Base-by-base conservation (phyloP, 2,113 vertebrate species). In the Marmota monax region DNA sequence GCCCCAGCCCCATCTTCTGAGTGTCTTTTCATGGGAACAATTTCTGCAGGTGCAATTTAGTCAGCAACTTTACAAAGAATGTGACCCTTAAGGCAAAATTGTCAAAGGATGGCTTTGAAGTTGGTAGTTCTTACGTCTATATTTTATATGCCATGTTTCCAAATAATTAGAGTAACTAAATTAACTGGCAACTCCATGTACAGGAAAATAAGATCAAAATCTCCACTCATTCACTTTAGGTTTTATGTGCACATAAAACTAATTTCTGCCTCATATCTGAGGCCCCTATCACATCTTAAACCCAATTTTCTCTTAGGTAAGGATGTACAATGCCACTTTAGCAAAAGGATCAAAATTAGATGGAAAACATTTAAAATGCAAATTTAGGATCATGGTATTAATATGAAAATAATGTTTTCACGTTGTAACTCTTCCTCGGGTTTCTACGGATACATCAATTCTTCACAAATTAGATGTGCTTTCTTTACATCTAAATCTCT, bases 81-180 rank as follows among this genome's bases (percentile, higher is more conserved):
- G 7, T 14, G 32, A 74, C 67, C 93, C 87, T 91, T 29, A 23
- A 23, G 94, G 93, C 77, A 58, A 58, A 97, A 76, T 10, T 42
- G 94, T 0, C 80, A 4, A 80, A 94, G 48, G 89, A 20, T 13
- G 22, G 12, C 93, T 97, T 96, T 97, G 96, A 97, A 94, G 95
- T 96, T n/a, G 61, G 72, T 58, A 27, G 34, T 86, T 83, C 92
- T 90, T 61, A 39, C 61, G 48, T 83, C 73, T 95, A 23, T 82
- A 92, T 96, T 96, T 97, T 90, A 94, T 58, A 94, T 69, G 84
- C 77, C 79, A 13, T 83, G 72, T 95, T 96, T 97, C 73, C 92
- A 90, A 98, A 97, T 97, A 97, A 97, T 97, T 92, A 94, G 32
- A 97, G 94, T 69, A 84, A 95, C 85, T 45, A 95, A 97, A 96